A percentile compares a stretch with the other conserved stretches of the same genome.
These are phyloP conservation scores for Phoebastria nigripes DNA, from an alignment of 2,797 vertebrate species.

Conservation along the genomic window DNA sequence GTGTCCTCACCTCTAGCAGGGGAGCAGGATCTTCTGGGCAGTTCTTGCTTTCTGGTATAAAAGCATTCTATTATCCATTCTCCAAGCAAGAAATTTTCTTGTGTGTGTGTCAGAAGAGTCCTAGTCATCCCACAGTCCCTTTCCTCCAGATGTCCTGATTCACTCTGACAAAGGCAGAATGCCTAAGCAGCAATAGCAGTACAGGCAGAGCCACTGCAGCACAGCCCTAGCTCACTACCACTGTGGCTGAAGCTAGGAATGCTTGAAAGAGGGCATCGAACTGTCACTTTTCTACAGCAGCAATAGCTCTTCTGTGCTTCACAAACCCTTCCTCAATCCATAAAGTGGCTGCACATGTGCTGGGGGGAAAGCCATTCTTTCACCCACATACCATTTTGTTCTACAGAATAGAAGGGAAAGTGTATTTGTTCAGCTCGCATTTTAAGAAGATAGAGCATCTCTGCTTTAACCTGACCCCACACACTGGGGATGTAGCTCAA, in stretches of 20 bases:
- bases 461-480: not conserved
- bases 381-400: not conserved
- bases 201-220: not conserved
- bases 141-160: not conserved
- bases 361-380: not conserved
- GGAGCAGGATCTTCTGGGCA: not conserved
- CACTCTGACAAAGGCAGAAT: not conserved
- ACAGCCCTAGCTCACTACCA: not conserved
- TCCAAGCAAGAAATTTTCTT: not conserved
- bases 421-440: not conserved
- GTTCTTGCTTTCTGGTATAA: not conserved
- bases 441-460: not conserved
- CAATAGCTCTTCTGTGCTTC: not conserved
- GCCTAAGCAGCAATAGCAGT: not conserved
- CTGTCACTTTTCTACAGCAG: not conserved
- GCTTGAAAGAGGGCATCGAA: not conserved
- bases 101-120: not conserved
- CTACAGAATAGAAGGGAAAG: not conserved
- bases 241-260: not conserved
- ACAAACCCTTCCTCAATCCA: not conserved
- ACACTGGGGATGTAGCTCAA: not conserved
- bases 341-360: not conserved
- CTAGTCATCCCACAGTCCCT: not conserved
- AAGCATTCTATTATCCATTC: not conserved
- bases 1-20: not conserved